phyloP scores from a whole-genome alignment of 2,797 vertebrate genomes.

The Prunella strophiata region DNA sequence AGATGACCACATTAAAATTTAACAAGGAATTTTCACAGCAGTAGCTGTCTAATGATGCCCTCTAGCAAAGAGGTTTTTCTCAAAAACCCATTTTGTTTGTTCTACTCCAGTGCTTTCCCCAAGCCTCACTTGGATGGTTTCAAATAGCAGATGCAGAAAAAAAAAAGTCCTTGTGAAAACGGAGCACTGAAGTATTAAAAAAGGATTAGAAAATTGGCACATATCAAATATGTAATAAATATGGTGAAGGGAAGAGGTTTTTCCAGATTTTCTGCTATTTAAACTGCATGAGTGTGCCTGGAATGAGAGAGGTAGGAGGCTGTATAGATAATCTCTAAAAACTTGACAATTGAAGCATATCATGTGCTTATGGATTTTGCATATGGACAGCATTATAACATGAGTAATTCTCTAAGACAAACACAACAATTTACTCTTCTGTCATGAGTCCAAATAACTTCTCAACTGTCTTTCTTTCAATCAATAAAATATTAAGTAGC shows the following conservation, averaged over 20 bases:
- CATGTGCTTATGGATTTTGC: background rate
- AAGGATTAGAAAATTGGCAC: conserved; percentile 14
- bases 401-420: background rate
- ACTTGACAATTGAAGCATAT: background rate
- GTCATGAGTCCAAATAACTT: background rate
- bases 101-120: conserved; percentile 28
- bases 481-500: background rate
- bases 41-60: conserved; percentile 42
- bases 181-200: conserved; percentile 39
- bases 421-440: background rate
- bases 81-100: conserved; percentile 55
- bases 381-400: background rate
- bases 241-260: background rate
- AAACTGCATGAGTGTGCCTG: background rate
- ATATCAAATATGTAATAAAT: background rate
- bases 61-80: conserved; percentile 48
- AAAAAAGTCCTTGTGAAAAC: background rate
- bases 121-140: background rate
- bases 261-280: background rate
- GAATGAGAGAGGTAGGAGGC: background rate
- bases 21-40: conserved; percentile 34
- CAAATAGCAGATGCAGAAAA: conserved; percentile 7
- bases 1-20: conserved; percentile 41
- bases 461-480: background rate
- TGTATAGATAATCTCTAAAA: background rate